Percentiles rank a stretch among this genome's conserved stretches.
Evolutionary conservation across 2,888 invertebrate species (phyloP).

Genomic region (Copidosoma aretas): DNA sequence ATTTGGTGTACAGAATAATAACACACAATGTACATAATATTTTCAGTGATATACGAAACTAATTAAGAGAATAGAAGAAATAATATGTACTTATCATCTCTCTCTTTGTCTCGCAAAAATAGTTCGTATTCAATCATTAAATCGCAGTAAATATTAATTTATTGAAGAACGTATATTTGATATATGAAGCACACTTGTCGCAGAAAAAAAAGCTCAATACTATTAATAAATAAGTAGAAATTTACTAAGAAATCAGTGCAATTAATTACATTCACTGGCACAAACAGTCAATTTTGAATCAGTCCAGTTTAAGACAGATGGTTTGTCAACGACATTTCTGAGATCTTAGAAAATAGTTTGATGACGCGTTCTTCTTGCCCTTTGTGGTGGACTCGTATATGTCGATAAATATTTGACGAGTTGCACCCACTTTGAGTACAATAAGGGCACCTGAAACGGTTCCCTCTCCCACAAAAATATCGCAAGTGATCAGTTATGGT

Average conservation of each 20-base stretch:
- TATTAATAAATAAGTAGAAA: not conserved
- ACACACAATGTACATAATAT: too few species aligned
- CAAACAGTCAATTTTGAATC: too few species aligned
- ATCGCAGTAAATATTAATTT: too few species aligned
- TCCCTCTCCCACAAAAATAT: conserved; percentile 61
- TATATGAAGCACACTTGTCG: too few species aligned
- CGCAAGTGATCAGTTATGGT: conserved; percentile 53
- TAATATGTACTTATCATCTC: too few species aligned
- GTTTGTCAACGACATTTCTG: not conserved
- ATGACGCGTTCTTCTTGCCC: conserved; percentile 5
- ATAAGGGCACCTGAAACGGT: conserved; percentile 61
- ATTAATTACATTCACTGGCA: not conserved
- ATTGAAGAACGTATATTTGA: too few species aligned
- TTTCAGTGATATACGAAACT: too few species aligned
- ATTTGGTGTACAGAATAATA: too few species aligned
- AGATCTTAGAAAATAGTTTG: conserved; percentile 23
- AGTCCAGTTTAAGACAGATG: not conserved
- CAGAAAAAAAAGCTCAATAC: too few species aligned
- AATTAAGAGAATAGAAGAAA: too few species aligned
- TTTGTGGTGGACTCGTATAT: conserved; percentile 58
- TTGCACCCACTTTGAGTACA: conserved; percentile 61
- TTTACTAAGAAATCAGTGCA: not conserved
- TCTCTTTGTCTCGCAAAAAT: too few species aligned
- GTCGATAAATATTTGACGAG: conserved; percentile 59
- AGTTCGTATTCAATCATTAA: too few species aligned